Conservation (phyloP, 2,797 vertebrate genomes). For the Eulemur albifrons region DNA sequence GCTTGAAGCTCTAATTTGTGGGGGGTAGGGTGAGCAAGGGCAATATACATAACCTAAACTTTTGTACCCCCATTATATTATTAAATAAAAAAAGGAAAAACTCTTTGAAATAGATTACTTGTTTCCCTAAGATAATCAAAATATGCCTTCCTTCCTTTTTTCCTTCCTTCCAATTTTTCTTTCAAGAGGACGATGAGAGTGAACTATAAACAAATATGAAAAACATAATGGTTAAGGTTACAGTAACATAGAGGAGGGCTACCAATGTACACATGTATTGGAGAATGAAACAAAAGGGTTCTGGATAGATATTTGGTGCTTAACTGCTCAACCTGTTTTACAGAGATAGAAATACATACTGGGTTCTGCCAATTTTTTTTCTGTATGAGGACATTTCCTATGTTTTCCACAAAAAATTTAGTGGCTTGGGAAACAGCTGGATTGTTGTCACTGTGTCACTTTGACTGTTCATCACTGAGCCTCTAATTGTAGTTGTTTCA, state of each 20-base stretch:
- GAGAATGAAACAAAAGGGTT: no score
- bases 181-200: background rate
- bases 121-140: background rate
- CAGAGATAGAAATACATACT: background rate
- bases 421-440: background rate
- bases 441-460: background rate
- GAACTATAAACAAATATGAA: background rate
- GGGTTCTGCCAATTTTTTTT: background rate
- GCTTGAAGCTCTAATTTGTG: no score
- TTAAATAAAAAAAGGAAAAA: no score
- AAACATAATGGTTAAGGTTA: background rate
- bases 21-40: no score
- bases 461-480: background rate
- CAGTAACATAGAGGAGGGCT: background rate
- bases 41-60: no score
- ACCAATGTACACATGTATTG: background rate
- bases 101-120: background rate
- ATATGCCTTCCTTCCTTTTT: accelerated
- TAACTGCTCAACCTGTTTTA: background rate
- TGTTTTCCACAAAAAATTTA: background rate
- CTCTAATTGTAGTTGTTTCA: slow-evolving; percentile 13
- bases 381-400: background rate
- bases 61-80: no score
- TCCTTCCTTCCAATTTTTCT: background rate
- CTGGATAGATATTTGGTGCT: background rate